Conservation (phyloP, 2,113 vertebrate species). For the human region GRCh38 chr4:151013001-151013500, state of each 20-base stretch:
- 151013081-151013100: conserved; percentile 38
- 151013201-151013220: not conserved
- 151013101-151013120: conserved; percentile 25
- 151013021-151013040: too few species aligned
- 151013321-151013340: not conserved
- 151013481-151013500: not conserved
- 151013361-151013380: conserved; percentile 17
- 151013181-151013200: conserved; percentile 45
- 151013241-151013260: not conserved
- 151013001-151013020: too few species aligned
- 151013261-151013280: not conserved
- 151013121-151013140: conserved; percentile 47
- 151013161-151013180: conserved; percentile 61
- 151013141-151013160: conserved; percentile 67
- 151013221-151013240: not conserved
- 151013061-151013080: not conserved
- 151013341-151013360: conserved; percentile 10
- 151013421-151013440: not conserved
- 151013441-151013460: not conserved
- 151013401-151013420: not conserved
- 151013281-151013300: not conserved
- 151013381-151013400: not conserved
- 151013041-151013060: too few species aligned
- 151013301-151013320: conserved; percentile 28
- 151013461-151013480: not conserved